Percentiles rank a stretch among this genome's conserved stretches.
Conservation (phyloP, 2,888 invertebrate species). For the Empis livida region DNA sequence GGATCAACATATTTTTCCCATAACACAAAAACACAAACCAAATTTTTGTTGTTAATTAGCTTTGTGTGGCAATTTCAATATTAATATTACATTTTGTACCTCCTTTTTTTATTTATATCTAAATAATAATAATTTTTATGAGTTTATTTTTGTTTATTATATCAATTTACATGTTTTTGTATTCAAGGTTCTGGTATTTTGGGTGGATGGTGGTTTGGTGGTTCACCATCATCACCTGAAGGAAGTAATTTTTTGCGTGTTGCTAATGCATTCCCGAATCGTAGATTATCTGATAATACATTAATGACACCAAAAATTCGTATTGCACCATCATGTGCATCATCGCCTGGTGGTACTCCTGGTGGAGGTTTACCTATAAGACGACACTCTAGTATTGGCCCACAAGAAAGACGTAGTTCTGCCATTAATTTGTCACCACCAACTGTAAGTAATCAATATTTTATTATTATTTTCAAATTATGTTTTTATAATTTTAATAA, state of each 20-base stretch:
- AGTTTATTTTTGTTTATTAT: no score
- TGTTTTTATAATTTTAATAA: slow-evolving; percentile 3
- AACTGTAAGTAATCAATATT: slow-evolving; percentile 51
- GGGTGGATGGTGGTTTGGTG: slow-evolving; percentile 75
- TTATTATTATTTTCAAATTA: slow-evolving; percentile 4
- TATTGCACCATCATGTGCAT: slow-evolving; percentile 65
- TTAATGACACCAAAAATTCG: slow-evolving; percentile 82
- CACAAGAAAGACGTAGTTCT: slow-evolving; percentile 75
- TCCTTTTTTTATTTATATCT: no score
- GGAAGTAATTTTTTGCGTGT: slow-evolving; percentile 78
- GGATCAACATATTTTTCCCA: no score
- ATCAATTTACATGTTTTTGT: slow-evolving; percentile 9
- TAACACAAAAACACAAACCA: no score
- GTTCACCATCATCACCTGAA: slow-evolving; percentile 70
- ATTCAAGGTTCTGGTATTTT: slow-evolving; percentile 46
- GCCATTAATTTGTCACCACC: slow-evolving; percentile 78
- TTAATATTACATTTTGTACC: no score
- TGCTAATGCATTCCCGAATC: slow-evolving; percentile 66
- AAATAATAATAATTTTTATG: no score
- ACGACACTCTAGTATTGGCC: slow-evolving; percentile 83
- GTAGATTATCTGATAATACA: slow-evolving; percentile 83
- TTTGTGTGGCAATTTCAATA: no score
- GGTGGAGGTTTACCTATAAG: slow-evolving; percentile 69
- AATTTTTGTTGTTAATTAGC: no score
- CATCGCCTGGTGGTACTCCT: slow-evolving; percentile 60